Evolutionary conservation across 1,140 invertebrate genomes (phyloP).

Genomic region (Zaprionus tsacasi): DNA sequence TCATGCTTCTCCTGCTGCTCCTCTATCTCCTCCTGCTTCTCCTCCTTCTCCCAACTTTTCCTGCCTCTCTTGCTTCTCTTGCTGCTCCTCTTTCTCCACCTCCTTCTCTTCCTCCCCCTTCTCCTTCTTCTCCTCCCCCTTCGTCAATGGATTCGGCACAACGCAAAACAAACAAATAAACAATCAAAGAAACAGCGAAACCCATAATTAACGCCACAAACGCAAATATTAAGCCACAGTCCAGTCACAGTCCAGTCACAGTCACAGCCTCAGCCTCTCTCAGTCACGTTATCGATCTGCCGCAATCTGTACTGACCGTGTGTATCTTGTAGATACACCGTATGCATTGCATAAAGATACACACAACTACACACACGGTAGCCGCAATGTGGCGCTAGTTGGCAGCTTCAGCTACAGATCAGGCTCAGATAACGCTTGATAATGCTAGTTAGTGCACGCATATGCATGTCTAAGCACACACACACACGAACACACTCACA

Average conservation of each 20-base stretch:
- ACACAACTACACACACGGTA: neutral
- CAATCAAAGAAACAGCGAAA: slow-evolving; percentile 74
- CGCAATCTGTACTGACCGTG: slow-evolving; percentile 21
- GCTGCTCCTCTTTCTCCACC: no score
- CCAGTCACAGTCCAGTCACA: slow-evolving; percentile 5
- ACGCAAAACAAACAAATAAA: slow-evolving; percentile 70
- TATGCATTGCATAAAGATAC: slow-evolving; percentile 38
- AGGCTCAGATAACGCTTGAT: slow-evolving; percentile 3
- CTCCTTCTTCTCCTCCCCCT: no score
- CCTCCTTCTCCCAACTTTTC: no score
- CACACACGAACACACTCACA: neutral
- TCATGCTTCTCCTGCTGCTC: no score
- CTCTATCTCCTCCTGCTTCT: no score
- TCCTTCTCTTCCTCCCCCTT: no score
- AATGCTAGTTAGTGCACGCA: slow-evolving; percentile 21
- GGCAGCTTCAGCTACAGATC: slow-evolving; percentile 17
- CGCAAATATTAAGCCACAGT: slow-evolving; percentile 77
- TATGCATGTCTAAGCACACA: neutral
- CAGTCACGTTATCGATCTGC: slow-evolving; percentile 43
- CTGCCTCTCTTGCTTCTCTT: no score
- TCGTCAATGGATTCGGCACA: neutral
- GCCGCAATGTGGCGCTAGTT: slow-evolving; percentile 40
- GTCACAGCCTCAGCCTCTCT: neutral
- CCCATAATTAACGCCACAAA: slow-evolving; percentile 80
- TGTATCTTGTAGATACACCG: slow-evolving; percentile 45